phyloP scores from a whole-genome alignment of 2,113 vertebrate species.

The Sinosuthora webbiana region DNA sequence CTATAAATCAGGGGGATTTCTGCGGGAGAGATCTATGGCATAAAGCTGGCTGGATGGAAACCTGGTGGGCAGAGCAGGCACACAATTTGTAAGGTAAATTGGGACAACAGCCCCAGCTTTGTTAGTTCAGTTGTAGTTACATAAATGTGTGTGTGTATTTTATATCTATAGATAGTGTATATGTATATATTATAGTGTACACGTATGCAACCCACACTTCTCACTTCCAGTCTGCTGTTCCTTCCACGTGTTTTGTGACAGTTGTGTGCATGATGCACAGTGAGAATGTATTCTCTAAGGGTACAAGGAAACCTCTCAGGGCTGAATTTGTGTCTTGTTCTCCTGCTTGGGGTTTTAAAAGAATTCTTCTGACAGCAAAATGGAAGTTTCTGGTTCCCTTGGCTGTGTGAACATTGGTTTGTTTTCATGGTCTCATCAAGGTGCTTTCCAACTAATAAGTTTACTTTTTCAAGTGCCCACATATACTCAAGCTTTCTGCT shows the following conservation, averaged over 20 bases:
- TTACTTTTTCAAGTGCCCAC: not conserved
- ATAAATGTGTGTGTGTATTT: not conserved
- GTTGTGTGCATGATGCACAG: not conserved
- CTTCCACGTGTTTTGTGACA: not conserved
- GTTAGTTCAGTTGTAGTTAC: not conserved
- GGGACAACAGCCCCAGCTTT: not conserved
- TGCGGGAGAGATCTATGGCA: not conserved
- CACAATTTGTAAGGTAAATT: not conserved
- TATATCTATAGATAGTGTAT: no score
- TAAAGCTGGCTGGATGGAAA: not conserved
- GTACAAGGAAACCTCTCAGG: not conserved
- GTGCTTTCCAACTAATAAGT: not conserved
- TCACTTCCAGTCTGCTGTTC: not conserved
- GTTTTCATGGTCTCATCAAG: not conserved
- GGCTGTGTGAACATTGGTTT: not conserved
- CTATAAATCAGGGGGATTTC: not conserved
- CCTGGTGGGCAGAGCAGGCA: not conserved
- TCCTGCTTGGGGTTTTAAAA: not conserved
- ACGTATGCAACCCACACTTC: not conserved
- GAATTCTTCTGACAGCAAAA: not conserved
- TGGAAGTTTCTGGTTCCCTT: not conserved
- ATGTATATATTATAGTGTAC: not conserved
- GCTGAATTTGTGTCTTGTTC: not conserved
- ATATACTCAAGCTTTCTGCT: not conserved
- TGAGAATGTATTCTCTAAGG: not conserved